Conservation (phyloP, 2,797 vertebrate genomes). For the Synaphobranchus kaupii region DNA sequence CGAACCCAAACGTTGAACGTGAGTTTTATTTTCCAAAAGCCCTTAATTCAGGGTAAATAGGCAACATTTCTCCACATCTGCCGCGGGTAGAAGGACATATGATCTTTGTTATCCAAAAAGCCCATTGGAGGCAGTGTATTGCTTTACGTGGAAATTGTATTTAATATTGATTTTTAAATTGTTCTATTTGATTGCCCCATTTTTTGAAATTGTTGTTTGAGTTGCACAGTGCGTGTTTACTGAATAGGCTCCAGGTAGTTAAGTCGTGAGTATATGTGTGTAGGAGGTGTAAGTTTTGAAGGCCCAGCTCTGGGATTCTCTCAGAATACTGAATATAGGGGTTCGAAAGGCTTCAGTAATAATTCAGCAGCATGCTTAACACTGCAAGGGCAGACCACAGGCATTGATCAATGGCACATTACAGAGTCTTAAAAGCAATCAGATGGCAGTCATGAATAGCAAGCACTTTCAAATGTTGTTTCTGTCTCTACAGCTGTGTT, state of each 20-base stretch:
- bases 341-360: conserved; percentile 2
- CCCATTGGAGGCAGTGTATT: background rate
- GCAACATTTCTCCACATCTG: background rate
- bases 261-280: background rate
- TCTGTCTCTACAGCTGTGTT: conserved; percentile 31
- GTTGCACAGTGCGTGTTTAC: background rate
- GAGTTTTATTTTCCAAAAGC: background rate
- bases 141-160: background rate
- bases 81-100: background rate
- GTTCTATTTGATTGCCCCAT: background rate
- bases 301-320: background rate
- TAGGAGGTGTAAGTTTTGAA: background rate
- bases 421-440: conserved; percentile 18
- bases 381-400: background rate
- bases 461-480: conserved; percentile 28
- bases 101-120: background rate
- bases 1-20: background rate
- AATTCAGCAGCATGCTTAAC: background rate
- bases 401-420: conserved; percentile 8
- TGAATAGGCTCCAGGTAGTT: background rate
- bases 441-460: conserved; percentile 29
- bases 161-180: background rate
- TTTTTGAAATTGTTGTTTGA: background rate
- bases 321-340: background rate
- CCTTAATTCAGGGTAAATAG: background rate